phyloP scores from a whole-genome alignment of 2,888 invertebrate species.

The Aphidoletes aphidimyza region DNA sequence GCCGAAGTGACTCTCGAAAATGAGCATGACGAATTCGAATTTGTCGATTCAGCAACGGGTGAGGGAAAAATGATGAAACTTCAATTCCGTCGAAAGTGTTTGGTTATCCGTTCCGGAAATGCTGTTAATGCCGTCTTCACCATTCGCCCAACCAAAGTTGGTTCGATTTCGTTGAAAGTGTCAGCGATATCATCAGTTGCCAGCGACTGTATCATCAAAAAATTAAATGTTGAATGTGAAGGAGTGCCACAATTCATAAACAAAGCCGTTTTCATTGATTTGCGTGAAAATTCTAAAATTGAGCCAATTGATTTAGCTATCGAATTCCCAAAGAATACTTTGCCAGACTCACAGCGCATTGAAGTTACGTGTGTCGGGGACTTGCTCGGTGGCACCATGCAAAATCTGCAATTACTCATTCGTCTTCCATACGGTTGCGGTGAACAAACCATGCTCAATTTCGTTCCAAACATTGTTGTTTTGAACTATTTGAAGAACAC shows the following conservation, averaged over 20 bases:
- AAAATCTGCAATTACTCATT: slow-evolving; percentile 79
- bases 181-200: slow-evolving; percentile 68
- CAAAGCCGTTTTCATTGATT: slow-evolving; percentile 76
- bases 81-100: neutral
- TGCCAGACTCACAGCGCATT: slow-evolving; percentile 72
- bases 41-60: slow-evolving; percentile 64
- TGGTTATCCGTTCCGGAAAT: slow-evolving; percentile 73
- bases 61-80: neutral
- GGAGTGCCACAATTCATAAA: slow-evolving; percentile 75
- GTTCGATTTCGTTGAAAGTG: slow-evolving; percentile 75
- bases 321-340: slow-evolving; percentile 68
- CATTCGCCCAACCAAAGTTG: slow-evolving; percentile 76
- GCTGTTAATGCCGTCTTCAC: slow-evolving; percentile 83
- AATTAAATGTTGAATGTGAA: slow-evolving; percentile 75
- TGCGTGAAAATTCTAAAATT: slow-evolving; percentile 68
- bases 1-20: slow-evolving; percentile 88
- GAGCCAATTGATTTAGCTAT: slow-evolving; percentile 66
- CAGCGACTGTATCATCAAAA: slow-evolving; percentile 73
- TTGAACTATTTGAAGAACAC: slow-evolving; percentile 85
- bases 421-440: slow-evolving; percentile 89
- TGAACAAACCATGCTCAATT: slow-evolving; percentile 90
- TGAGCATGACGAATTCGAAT: slow-evolving; percentile 81
- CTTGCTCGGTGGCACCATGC: slow-evolving; percentile 80
- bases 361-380: slow-evolving; percentile 70
- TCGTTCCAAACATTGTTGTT: slow-evolving; percentile 90